phyloP scores from a whole-genome alignment of 1,140 invertebrate genomes.

The Penaeus japonicus region DNA sequence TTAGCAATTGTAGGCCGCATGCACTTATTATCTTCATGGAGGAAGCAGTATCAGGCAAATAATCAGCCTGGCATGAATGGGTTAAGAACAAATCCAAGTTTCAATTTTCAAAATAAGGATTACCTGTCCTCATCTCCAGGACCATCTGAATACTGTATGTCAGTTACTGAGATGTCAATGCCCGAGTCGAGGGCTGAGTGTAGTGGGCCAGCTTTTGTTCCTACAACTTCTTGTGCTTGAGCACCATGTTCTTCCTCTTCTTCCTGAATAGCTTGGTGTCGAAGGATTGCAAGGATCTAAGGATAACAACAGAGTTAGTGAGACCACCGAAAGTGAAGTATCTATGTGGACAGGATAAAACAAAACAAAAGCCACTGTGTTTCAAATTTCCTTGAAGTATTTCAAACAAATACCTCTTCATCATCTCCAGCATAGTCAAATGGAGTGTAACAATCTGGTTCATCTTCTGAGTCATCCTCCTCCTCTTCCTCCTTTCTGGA shows the following conservation, averaged over 20 bases:
- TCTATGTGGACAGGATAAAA: not conserved
- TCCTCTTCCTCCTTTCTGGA: conserved; percentile 22
- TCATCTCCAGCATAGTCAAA: conserved; percentile 55
- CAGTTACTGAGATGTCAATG: conserved; percentile 37
- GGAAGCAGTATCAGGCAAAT: no score
- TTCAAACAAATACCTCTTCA: conserved; percentile 24
- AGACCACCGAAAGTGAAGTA: not conserved
- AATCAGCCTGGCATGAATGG: no score
- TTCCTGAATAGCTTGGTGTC: not conserved
- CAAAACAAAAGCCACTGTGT: not conserved
- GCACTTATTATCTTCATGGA: no score
- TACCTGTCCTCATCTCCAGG: conserved; percentile 23
- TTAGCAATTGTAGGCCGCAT: no score
- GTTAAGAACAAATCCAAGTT: no score
- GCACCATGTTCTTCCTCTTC: not conserved
- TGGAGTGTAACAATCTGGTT: conserved; percentile 50
- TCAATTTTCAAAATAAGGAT: not conserved
- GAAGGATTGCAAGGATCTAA: conserved; percentile 33
- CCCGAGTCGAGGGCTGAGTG: conserved; percentile 26
- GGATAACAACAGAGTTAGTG: not conserved
- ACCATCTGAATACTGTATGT: conserved; percentile 21
- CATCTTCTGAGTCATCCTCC: conserved; percentile 53
- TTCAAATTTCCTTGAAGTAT: no score
- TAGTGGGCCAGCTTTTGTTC: not conserved
- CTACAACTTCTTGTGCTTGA: not conserved